Evolutionary conservation across 2,797 vertebrate genomes (phyloP), one percentile per base, ranked within the genome.

Genomic region (Bovichtus diacanthus): DNA sequence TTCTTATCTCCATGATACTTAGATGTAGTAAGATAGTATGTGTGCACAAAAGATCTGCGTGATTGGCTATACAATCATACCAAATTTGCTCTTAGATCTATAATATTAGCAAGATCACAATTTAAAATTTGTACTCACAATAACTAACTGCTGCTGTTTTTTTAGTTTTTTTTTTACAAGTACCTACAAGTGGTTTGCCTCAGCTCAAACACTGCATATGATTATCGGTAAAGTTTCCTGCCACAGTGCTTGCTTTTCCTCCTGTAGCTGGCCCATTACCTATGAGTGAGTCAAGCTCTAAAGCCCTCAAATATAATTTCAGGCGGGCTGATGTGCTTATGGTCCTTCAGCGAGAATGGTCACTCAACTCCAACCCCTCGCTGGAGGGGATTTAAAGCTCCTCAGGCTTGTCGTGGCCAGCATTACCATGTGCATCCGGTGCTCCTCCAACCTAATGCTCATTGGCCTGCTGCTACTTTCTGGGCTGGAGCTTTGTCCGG

Each of bases 361-460:
- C 87, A 86, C 88, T 91, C 87, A 75, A 90, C 80, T 91, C 70
- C 75, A 81, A 76, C 81, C 80, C 86, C 74, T 60, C 74, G 81
- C 78, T 80, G 70, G 87, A 82, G 80, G 76, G 81, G 80, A 78
- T 87, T 89, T 76, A 80, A 81, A 85, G 87, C 79, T 66, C 79
- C 81, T 83, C 81, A 68, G 74, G 78, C 76, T 78, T 61, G 53
- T 83, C 56, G 61, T 64, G 67, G 70, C 60, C 71, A 75, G 75
- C 70, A 76, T 88, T 80, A 77, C 71, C 83, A 81, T 82, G 77
- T 46, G 70, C 46, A 11, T 47, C 54, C 51, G 19, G 29, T 41
- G 36, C 74, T 77, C 51, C 75, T 72, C 25, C 77, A 79, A 18
- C 62, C 62, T 69, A 41, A 71, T 67, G 76, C 44, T 76, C 62